Evolutionary conservation across 2,888 invertebrate species (phyloP).

Genomic region (Cantharis nigra): DNA sequence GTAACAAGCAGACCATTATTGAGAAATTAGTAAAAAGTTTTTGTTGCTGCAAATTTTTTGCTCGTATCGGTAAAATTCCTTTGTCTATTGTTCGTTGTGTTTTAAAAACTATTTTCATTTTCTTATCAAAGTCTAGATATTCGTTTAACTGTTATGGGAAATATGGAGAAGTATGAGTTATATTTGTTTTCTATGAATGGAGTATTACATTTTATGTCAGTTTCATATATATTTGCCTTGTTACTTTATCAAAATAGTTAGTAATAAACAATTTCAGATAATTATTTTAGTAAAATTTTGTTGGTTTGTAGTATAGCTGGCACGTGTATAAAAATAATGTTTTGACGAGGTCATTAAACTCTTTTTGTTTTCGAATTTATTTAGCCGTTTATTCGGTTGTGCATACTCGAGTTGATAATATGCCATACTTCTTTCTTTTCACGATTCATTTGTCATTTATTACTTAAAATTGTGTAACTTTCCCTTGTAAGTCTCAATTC

Average conservation of each 20-base stretch:
- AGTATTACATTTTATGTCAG: background rate
- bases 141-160: background rate
- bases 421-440: slow-evolving; percentile 2
- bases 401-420: slow-evolving; percentile 14
- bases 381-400: slow-evolving; percentile 15
- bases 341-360: slow-evolving; percentile 25
- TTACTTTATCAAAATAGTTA: background rate
- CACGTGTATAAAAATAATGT: slow-evolving; percentile 25
- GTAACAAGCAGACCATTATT: background rate
- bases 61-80: background rate
- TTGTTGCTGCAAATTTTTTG: background rate
- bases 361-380: slow-evolving; percentile 29
- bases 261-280: background rate
- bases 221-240: background rate
- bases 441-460: background rate
- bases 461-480: background rate
- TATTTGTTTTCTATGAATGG: background rate
- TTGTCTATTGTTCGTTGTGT: background rate
- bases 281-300: slow-evolving; percentile 24
- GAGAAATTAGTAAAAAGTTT: background rate
- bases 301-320: slow-evolving; percentile 10
- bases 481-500: background rate
- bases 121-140: background rate
- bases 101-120: background rate
- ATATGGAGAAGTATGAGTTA: background rate